Evolutionary conservation across 92 coral and sea anemone species (phyloP), one percentile per base, ranked within the genome.

Genomic region (Palythoa heliodiscus): DNA sequence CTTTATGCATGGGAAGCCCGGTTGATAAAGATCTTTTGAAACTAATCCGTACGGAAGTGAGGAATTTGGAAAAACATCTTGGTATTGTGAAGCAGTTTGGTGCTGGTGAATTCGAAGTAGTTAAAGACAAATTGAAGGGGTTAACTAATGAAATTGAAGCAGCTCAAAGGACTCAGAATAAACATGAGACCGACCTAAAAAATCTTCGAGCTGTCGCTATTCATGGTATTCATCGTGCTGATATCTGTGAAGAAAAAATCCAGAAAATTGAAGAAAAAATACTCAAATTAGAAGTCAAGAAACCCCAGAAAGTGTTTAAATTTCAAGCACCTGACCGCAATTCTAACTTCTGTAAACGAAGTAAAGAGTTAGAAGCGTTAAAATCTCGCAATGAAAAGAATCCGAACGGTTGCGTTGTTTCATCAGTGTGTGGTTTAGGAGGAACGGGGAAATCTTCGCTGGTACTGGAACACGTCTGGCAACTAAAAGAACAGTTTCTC

Each of bases 371-470:
- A 73, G 61, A 73, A 0, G 11, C 54, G 40, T 75, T 93, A 47
- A 86, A 70, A 37, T 20, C 72, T 71, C 91, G 73, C 4, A 85
- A 83, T 43, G 75, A 50, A 12, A 63, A 50, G 39, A 63, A 53
- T 50, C 71, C 8, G 19, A 40, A 64, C 13, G 84, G 78, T 66
- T 93, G 90, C 53, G 67, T 37, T 23, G 57, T 87, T 17, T 78
- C 93, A 14, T 92, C 90, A 11, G 77, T 95, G 67, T 92, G 91
- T 70, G 98, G 98, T 39, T 92, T 94, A 13, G 98, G 98, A 3
- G 98, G 97, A 66, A 89, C 90, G 2, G 98, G 98, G 1, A 95
- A 95, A 80, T 93, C 98, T 5, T 91, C 95, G 11, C 95, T 95
- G 19, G 95, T 90, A 14, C 87, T 92, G 7, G 98, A 95, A 77